Evolutionary conservation across 2,113 vertebrate species (phyloP), one percentile per base, ranked within the genome.

Genomic region (Toxotes chatareus): DNA sequence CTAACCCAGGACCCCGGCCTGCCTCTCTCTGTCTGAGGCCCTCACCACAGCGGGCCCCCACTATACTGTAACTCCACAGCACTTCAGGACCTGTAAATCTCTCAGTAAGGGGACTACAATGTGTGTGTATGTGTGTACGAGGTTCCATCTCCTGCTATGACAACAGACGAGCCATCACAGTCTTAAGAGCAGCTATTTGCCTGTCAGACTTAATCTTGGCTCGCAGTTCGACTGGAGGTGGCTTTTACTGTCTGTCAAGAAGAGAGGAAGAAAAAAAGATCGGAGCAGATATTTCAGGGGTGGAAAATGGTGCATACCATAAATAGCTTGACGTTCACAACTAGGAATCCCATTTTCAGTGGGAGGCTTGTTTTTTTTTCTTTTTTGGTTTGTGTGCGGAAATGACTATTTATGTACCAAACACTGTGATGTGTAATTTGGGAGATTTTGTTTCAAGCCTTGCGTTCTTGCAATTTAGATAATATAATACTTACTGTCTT

Each of bases 361-460:
- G 90, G 84, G 90, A 89, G 86, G 88, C 72, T 71, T 61, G 80
- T 72, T 40, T 63, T 42, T 64, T 40, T 21, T 53, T 60, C 9
- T 79, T 71, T 76, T 82, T 49, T 56, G 84, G 82, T 84, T 74
- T 61, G 69, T 74, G 85, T 80, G 82, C 77, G 88, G 90, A 93
- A 93, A 93, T 90, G 82, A 89, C 83, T 92, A 89, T 92, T 92
- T 92, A 89, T 84, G 88, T 88, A 77, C 77, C 82, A 87, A 93
- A 89, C 88, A 80, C 80, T 68, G 79, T 5, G 51, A 90, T 88
- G 86, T 92, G 90, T 92, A 90, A 92, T 92, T 93, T 92, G 70
- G 87, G 76, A 82, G 87, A 79, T 88, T 86, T 84, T 76, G 86
- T 91, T 89, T 86, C 87, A 83, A 88, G 76, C 78, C 72, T 76